Conservation (phyloP, 2,888 invertebrate genomes). For the Seira ritae region DNA sequence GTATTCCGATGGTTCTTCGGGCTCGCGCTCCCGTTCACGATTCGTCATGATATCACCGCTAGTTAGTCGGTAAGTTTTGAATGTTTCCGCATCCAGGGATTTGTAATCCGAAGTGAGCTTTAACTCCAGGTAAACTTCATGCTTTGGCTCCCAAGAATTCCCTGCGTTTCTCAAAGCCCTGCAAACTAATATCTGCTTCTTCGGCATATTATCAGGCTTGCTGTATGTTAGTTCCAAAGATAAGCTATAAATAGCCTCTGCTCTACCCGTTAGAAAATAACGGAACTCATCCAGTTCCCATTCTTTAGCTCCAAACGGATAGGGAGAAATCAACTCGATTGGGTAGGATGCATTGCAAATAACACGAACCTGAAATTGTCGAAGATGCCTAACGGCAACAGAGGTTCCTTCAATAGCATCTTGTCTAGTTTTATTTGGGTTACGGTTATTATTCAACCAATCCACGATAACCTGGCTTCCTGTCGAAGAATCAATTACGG, state of each 20-base stretch:
- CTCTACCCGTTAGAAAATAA: not conserved
- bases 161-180: not conserved
- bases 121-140: not conserved
- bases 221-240: not conserved
- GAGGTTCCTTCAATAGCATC: not conserved
- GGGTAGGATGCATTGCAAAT: slow-evolving; percentile 54
- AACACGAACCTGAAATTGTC: not conserved
- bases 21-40: not conserved
- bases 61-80: not conserved
- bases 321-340: slow-evolving; percentile 43
- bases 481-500: not conserved
- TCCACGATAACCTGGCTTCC: not conserved
- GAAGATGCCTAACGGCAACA: not conserved
- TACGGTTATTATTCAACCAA: not conserved
- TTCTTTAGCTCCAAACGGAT: not conserved
- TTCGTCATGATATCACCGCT: too few species aligned
- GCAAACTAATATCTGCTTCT: not conserved
- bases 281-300: slow-evolving; percentile 26
- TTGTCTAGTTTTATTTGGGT: not conserved
- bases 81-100: not conserved
- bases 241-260: not conserved
- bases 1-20: not conserved
- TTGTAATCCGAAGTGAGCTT: not conserved
- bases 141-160: not conserved
- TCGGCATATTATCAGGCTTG: not conserved